phyloP scores from a whole-genome alignment of 2,113 vertebrate species.

The Machaerirhynchus nigripectus region DNA sequence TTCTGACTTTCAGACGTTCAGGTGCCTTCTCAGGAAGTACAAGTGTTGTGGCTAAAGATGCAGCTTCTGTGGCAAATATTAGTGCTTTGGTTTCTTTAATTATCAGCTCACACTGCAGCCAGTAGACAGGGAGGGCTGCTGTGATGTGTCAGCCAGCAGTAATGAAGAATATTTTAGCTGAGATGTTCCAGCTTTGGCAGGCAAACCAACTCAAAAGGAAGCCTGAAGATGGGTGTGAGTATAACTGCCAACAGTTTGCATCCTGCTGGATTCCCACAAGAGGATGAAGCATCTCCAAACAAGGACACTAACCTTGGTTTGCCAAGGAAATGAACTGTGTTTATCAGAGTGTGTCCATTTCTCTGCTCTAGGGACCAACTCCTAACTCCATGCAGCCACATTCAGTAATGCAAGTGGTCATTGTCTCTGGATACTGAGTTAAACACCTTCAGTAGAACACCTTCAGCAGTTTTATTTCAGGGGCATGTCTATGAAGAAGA shows the following conservation, averaged over 20 bases:
- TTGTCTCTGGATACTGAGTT: rapidly evolving
- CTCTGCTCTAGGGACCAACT: not conserved
- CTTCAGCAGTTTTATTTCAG: not conserved
- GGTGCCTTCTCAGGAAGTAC: not conserved
- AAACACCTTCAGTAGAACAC: not conserved
- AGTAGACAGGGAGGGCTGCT: not conserved
- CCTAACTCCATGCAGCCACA: rapidly evolving
- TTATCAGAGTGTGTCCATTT: not conserved
- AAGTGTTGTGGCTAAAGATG: not conserved
- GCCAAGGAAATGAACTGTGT: not conserved
- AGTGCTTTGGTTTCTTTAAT: not conserved
- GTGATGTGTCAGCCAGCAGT: not conserved
- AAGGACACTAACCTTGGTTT: not conserved
- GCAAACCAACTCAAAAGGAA: not conserved
- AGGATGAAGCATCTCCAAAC: not conserved
- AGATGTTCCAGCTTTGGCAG: not conserved
- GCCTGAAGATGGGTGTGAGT: not conserved
- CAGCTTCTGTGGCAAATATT: not conserved
- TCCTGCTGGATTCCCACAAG: not conserved
- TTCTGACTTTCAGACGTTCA: not conserved
- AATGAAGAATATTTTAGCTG: not conserved
- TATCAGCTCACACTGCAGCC: not conserved
- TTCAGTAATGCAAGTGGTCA: not conserved
- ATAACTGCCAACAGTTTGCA: not conserved
- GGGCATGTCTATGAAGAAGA: not conserved